phyloP scores from a whole-genome alignment of 2,113 vertebrate species.

The Tachysurus vachellii region DNA sequence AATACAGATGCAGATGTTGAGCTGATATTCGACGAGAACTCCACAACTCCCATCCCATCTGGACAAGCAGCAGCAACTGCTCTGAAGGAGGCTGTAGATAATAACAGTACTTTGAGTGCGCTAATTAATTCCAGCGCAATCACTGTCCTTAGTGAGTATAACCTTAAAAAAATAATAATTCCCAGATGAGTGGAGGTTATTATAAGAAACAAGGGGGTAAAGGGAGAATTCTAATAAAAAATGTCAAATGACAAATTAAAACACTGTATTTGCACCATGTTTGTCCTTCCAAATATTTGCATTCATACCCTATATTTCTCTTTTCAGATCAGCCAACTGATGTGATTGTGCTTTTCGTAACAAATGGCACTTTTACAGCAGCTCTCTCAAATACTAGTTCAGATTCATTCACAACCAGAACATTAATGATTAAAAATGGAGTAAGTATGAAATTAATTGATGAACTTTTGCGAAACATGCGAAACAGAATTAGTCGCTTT shows the following conservation, averaged over 20 bases:
- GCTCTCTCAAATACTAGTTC: slow-evolving; percentile 23
- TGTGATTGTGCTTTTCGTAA: slow-evolving; percentile 1
- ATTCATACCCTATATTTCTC: not conserved
- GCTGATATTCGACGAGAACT: slow-evolving; percentile 19
- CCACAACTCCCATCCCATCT: slow-evolving; percentile 5
- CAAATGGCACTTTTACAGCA: slow-evolving; percentile 36
- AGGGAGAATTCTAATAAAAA: not conserved
- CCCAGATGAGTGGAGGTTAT: too few relatives aligned
- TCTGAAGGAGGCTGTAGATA: not conserved
- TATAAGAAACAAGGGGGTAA: too few relatives aligned
- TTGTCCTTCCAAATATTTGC: not conserved
- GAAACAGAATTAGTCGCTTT: not conserved
- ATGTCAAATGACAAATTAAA: not conserved
- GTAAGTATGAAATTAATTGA: slow-evolving; percentile 21
- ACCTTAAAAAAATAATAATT: not conserved
- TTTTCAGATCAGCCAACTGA: not conserved
- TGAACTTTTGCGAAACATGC: not conserved
- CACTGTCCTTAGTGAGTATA: slow-evolving; percentile 25
- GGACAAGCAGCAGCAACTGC: not conserved
- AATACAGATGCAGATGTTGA: slow-evolving; percentile 9
- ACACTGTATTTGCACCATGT: not conserved
- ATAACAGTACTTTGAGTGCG: not conserved
- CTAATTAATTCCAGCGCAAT: not conserved
- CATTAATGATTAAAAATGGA: slow-evolving; percentile 17
- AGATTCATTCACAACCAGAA: slow-evolving; percentile 9